Percentiles rank a stretch among this genome's conserved stretches.
phyloP scores from a whole-genome alignment of 1,140 invertebrate species.

The Dolichoris vasculosae region DNA sequence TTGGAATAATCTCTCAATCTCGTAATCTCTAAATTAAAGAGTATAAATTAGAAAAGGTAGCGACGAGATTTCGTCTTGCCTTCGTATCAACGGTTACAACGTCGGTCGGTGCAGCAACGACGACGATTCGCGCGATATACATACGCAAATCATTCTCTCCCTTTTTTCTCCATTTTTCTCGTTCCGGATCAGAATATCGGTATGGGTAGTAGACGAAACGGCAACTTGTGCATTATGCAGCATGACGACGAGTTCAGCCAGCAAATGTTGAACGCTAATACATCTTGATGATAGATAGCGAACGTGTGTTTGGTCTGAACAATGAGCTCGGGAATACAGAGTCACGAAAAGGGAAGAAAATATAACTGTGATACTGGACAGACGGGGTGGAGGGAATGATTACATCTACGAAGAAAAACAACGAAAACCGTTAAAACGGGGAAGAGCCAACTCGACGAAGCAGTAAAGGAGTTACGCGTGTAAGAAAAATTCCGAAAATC shows the following conservation, averaged over 20 bases:
- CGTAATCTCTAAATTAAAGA: too few species aligned
- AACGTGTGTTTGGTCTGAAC: slow-evolving; percentile 73
- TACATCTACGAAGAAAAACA: background rate
- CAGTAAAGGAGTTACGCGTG: too few species aligned
- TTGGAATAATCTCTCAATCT: too few species aligned
- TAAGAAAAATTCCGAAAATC: too few species aligned
- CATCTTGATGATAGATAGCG: slow-evolving; percentile 75
- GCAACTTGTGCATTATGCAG: slow-evolving; percentile 72
- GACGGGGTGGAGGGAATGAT: background rate
- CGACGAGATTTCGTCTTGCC: too few species aligned
- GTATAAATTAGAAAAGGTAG: too few species aligned
- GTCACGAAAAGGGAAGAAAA: slow-evolving; percentile 56
- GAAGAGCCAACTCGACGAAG: background rate
- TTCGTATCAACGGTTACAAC: too few species aligned
- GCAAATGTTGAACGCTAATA: slow-evolving; percentile 74
- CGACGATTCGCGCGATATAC: background rate
- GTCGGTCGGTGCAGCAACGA: too few species aligned
- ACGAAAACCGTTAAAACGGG: background rate
- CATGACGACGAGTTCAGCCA: slow-evolving; percentile 67
- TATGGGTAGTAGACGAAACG: slow-evolving; percentile 37
- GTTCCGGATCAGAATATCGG: slow-evolving; percentile 54
- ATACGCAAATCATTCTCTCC: background rate
- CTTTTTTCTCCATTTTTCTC: background rate
- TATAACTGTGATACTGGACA: background rate
- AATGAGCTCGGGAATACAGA: slow-evolving; percentile 64